phyloP scores from a whole-genome alignment of 2,797 vertebrate species.

The Carapus acus region DNA sequence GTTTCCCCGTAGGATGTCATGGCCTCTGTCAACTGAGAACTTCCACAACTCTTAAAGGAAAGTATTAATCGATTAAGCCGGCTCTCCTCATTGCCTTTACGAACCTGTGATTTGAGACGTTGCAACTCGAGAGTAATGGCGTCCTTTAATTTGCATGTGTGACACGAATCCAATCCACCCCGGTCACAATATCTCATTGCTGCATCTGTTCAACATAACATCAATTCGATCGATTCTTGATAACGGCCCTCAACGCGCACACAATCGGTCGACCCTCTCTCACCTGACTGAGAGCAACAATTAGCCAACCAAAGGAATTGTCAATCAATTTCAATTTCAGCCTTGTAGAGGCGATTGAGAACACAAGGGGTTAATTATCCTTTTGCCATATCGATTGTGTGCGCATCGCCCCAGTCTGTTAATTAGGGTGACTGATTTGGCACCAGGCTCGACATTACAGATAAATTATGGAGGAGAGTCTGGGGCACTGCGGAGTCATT shows the following conservation, averaged over 20 bases:
- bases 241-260: constrained; percentile 3
- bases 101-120: background rate
- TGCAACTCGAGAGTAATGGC: constrained; percentile 6
- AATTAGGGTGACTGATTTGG: constrained; percentile 66
- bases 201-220: background rate
- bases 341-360: constrained; percentile 40
- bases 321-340: constrained; percentile 64
- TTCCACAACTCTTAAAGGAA: too few species aligned
- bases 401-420: constrained; percentile 47
- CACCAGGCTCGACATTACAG: constrained; percentile 35
- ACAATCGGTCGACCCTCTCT: constrained; percentile 26
- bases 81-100: background rate
- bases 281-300: constrained; percentile 37
- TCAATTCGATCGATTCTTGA: constrained; percentile 23
- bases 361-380: constrained; percentile 61
- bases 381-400: constrained; percentile 51
- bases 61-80: background rate
- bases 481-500: constrained; percentile 15
- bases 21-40: too few species aligned
- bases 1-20: too few species aligned
- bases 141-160: background rate
- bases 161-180: background rate
- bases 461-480: constrained; percentile 41
- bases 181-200: background rate
- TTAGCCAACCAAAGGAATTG: constrained; percentile 52